Base-by-base conservation (phyloP, 2,888 invertebrate genomes). In the Trissoscelio sp. region DNA sequence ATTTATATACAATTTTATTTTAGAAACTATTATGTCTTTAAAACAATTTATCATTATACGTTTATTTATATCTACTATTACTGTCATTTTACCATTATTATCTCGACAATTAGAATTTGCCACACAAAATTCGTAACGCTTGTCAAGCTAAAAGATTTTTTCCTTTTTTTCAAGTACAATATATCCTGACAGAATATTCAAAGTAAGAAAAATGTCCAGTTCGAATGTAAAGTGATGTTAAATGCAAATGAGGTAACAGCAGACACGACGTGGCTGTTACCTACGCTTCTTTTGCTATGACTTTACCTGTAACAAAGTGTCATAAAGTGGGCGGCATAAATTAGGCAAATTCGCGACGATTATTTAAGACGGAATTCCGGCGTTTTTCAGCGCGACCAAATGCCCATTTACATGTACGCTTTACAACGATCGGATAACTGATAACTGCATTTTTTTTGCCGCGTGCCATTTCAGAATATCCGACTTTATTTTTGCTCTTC, bases 251-350 rank as follows among this genome's bases (percentile, higher is more conserved):
- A 42, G 24, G 39, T 42, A 42, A 42, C 58, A 58, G 42, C 58
- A 2, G 24, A 37, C 20, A 22, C 18, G 18, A 57, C 16, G 60
- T 16, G 9, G 5, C n/a, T 31, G 12, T 60, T 60, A 60, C 60
- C 31, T 44, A 60, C 44, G 31, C 42, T 58, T 58, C 44, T 46
- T 44, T 44, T 22, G 22, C 11, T 31, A n/a, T 12, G 62, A 48
- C 48, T 48, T 48, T 62, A 62, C 62, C 48, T 62, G 48, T 37
- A 64, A 64, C 51, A 64, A 51, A 51, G 64, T 64, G 37, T 51
- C 64, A 64, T 37, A 51, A 64, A 64, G 64, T 64, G 37, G 64
- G 64, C 66, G 66, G 53, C 37, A 53, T 53, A 66, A 51, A 66
- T 53, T 53, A 66, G 24, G 39, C 24, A 53, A 51, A 48, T 66